These are phyloP conservation scores for Lycopodina hypogea DNA, from an alignment of 37 sponge, comb jelly and placozoan species.

Conservation along the genomic window DNA sequence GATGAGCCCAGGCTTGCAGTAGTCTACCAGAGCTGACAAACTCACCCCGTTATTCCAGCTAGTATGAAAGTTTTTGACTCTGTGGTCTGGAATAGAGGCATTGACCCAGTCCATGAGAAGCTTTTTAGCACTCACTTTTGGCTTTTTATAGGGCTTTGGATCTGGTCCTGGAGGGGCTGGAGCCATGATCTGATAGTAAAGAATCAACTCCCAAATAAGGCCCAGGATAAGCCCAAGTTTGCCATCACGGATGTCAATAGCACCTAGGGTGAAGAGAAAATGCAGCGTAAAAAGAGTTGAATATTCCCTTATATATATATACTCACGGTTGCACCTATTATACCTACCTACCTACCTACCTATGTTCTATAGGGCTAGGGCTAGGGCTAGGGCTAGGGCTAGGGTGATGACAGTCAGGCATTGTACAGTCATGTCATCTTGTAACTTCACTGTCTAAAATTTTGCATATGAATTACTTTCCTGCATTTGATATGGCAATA, in stretches of 20 bases:
- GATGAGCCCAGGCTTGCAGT: constrained; percentile 74
- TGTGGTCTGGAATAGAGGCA: constrained; percentile 41
- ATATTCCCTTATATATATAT: too few species aligned
- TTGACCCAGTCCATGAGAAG: constrained; percentile 71
- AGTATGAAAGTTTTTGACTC: constrained; percentile 59
- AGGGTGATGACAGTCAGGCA: too few species aligned
- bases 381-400: too few species aligned
- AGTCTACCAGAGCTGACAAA: constrained; percentile 72
- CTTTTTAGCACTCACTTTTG: constrained; percentile 55
- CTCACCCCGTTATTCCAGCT: constrained; percentile 74
- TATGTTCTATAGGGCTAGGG: too few species aligned
- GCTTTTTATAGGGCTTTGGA: constrained; percentile 15
- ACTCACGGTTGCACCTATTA: too few species aligned
- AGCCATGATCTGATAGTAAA: constrained; percentile 60
- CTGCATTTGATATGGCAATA: too few species aligned
- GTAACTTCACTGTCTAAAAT: too few species aligned
- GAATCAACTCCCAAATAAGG: constrained; percentile 73
- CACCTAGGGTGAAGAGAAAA: constrained; percentile 61
- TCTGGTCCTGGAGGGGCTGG: not conserved
- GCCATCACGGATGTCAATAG: constrained; percentile 43
- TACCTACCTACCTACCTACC: too few species aligned
- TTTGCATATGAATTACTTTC: too few species aligned
- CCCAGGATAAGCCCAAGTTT: constrained; percentile 76
- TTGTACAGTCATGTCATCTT: too few species aligned
- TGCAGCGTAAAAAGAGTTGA: too few species aligned